Conservation (phyloP, 2,888 invertebrate species). For the Athalia circularis region DNA sequence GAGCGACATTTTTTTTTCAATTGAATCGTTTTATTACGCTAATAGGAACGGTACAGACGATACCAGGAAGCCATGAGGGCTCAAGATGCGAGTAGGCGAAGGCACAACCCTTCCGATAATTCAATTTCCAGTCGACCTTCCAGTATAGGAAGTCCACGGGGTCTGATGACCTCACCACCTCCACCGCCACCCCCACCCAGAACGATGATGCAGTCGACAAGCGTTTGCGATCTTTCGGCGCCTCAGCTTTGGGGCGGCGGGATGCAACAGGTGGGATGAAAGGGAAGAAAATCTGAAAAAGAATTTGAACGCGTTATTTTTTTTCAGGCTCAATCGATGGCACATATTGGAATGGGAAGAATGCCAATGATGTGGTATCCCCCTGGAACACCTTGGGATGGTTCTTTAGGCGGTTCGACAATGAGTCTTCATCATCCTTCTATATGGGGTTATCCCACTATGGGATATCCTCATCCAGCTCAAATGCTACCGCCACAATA, state of each 20-base stretch:
- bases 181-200: constrained; percentile 63
- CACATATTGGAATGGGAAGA: constrained; percentile 76
- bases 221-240: constrained; percentile 69
- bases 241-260: constrained; percentile 67
- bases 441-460: constrained; percentile 65
- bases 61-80: constrained; percentile 78
- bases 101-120: constrained; percentile 59
- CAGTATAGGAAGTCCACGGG: constrained; percentile 62
- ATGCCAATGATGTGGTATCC: constrained; percentile 75
- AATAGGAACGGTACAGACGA: constrained; percentile 69
- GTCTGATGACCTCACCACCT: constrained; percentile 53
- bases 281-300: neutral
- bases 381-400: constrained; percentile 64
- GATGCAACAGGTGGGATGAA: constrained; percentile 78
- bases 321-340: constrained; percentile 83
- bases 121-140: constrained; percentile 58
- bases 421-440: constrained; percentile 69
- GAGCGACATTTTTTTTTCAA: neutral
- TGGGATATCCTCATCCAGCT: constrained; percentile 62
- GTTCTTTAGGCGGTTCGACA: constrained; percentile 66
- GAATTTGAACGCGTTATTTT: constrained; percentile 38
- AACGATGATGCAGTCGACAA: constrained; percentile 68
- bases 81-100: constrained; percentile 74
- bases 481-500: constrained; percentile 73
- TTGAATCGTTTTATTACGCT: neutral